phyloP scores from a whole-genome alignment of 2,888 invertebrate species.

The Azorinus chamasolen region DNA sequence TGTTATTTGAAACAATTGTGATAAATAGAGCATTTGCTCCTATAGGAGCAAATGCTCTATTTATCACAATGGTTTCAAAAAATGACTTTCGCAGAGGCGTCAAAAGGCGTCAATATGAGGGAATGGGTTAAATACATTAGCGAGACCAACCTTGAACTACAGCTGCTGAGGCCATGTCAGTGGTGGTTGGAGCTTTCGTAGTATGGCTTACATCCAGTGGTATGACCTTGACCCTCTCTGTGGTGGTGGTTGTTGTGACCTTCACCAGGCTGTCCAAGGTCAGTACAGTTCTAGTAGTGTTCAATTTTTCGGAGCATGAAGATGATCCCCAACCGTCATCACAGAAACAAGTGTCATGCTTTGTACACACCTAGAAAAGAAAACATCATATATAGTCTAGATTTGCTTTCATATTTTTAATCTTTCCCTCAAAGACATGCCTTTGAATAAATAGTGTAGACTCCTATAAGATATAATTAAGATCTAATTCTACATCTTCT shows the following conservation, averaged over 20 bases:
- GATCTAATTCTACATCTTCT: no score
- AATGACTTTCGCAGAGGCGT: no score
- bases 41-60: no score
- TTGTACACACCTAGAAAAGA: constrained; percentile 93
- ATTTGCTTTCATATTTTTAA: no score
- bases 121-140: not conserved
- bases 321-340: constrained; percentile 89
- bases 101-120: no score
- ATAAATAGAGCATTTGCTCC: no score
- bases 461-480: no score
- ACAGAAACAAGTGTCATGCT: constrained; percentile 97
- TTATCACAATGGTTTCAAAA: no score
- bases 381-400: not conserved
- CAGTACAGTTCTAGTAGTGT: constrained; percentile 63
- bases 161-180: constrained; percentile 68
- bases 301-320: constrained; percentile 82
- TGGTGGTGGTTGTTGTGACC: constrained; percentile 54
- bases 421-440: no score
- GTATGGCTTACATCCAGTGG: constrained; percentile 54
- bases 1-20: no score
- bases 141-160: constrained; percentile 71
- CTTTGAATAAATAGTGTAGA: no score
- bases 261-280: constrained; percentile 55
- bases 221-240: constrained; percentile 55
- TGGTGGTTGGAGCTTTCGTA: constrained; percentile 37